These are phyloP conservation scores for Campylorhamphus procurvoides DNA, from an alignment of 2,113 vertebrate species.

Conservation along the genomic window DNA sequence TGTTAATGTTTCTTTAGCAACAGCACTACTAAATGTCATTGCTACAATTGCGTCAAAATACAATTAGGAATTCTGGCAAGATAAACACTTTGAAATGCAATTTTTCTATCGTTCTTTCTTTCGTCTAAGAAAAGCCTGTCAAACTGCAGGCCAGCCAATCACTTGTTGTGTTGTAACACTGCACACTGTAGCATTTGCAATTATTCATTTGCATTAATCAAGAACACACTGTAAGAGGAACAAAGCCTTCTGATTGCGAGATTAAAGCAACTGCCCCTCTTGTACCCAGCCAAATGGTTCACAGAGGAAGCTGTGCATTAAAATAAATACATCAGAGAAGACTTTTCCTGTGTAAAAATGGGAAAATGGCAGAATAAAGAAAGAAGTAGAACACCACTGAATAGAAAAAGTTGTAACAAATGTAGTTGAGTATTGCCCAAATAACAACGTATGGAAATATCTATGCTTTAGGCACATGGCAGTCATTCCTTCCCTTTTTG, in stretches of 20 bases:
- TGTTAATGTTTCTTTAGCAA: background rate
- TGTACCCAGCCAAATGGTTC: background rate
- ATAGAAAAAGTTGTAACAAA: background rate
- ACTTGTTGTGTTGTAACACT: background rate
- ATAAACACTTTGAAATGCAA: constrained; percentile 30
- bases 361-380: background rate
- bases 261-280: background rate
- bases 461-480: background rate
- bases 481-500: background rate
- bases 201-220: constrained; percentile 58
- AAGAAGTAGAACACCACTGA: background rate
- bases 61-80: background rate
- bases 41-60: constrained; percentile 22
- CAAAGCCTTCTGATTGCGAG: constrained; percentile 3
- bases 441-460: background rate
- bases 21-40: background rate
- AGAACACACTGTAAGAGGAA: background rate
- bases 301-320: background rate
- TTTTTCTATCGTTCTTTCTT: background rate
- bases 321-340: background rate
- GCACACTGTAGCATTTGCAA: background rate
- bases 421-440: background rate
- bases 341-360: background rate
- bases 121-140: constrained; percentile 29
- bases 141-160: constrained; percentile 41